Evolutionary conservation across 64 coral and sea anemone genomes (phyloP).

Genomic region (Montipora cactus): DNA sequence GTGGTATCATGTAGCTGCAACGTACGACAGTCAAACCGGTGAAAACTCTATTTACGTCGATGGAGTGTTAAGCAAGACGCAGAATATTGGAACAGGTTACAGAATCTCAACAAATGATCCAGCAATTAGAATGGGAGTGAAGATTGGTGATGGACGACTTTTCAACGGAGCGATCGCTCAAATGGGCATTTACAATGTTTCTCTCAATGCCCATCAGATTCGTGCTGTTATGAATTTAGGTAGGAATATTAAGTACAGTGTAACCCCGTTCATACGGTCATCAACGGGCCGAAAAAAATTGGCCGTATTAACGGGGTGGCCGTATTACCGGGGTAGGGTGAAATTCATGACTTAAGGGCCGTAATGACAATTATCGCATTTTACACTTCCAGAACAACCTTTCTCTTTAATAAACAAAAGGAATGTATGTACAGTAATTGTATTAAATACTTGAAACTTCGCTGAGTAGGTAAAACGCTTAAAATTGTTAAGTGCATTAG

Average conservation of each 20-base stretch:
- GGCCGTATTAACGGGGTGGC: too few species aligned
- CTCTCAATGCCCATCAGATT: background rate
- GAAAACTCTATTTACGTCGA: background rate
- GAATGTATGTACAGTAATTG: too few species aligned
- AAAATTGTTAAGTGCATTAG: too few species aligned
- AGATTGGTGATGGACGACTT: constrained; percentile 10
- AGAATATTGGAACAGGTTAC: background rate
- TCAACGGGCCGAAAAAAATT: too few species aligned
- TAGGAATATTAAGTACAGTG: background rate
- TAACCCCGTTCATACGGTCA: too few species aligned
- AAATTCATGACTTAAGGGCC: too few species aligned
- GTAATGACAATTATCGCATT: too few species aligned
- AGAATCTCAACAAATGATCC: constrained; percentile 15
- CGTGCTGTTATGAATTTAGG: background rate
- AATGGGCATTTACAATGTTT: constrained; percentile 21
- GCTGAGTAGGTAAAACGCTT: too few species aligned
- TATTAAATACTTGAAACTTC: too few species aligned
- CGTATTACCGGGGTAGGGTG: too few species aligned
- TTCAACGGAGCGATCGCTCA: constrained; percentile 13
- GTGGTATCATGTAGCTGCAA: constrained; percentile 30
- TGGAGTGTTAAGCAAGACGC: background rate
- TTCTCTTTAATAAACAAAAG: too few species aligned
- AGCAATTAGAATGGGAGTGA: constrained; percentile 36
- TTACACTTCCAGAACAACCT: too few species aligned
- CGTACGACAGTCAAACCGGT: background rate